Evolutionary conservation across 2,113 vertebrate genomes (phyloP).

Genomic region (Triplophysa rosa): DNA sequence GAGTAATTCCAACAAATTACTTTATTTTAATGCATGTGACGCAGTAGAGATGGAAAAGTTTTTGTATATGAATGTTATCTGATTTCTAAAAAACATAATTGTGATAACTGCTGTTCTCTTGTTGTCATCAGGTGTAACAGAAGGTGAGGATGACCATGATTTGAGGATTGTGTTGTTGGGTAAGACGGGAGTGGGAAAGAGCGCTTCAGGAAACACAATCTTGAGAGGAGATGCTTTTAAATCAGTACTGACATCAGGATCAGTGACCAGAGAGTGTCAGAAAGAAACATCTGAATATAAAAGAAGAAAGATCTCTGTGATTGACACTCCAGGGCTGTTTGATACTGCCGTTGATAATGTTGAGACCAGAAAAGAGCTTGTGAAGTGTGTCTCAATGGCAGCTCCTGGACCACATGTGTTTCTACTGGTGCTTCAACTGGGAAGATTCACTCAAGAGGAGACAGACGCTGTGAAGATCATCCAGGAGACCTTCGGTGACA

Average conservation of each 20-base stretch:
- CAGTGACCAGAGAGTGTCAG: constrained; percentile 44
- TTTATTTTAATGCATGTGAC: too few relatives aligned
- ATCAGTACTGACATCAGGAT: neutral
- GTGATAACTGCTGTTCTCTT: too few relatives aligned
- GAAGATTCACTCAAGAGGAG: constrained; percentile 57
- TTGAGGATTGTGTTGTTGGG: constrained; percentile 58
- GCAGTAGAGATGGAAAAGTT: too few relatives aligned
- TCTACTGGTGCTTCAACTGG: constrained; percentile 57
- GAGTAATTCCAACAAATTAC: too few relatives aligned
- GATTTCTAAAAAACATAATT: too few relatives aligned
- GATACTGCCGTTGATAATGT: constrained; percentile 58
- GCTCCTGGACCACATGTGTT: constrained; percentile 66
- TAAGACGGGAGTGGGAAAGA: constrained; percentile 48
- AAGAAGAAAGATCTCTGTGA: constrained; percentile 30
- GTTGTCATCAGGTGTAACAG: constrained; percentile 2
- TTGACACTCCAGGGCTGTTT: constrained; percentile 71
- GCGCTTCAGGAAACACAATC: constrained; percentile 63
- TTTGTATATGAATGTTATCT: too few relatives aligned
- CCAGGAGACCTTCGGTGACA: constrained; percentile 53
- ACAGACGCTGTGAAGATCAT: constrained; percentile 47
- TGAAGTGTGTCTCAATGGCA: constrained; percentile 54
- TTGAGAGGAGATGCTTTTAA: constrained; percentile 43
- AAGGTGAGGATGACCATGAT: neutral
- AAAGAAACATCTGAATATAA: constrained; percentile 29
- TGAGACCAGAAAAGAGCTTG: constrained; percentile 41